A percentile compares a stretch with the other conserved stretches of the same genome.
Evolutionary conservation across 2,797 vertebrate genomes (phyloP).

Genomic region (Helarctos malayanus): DNA sequence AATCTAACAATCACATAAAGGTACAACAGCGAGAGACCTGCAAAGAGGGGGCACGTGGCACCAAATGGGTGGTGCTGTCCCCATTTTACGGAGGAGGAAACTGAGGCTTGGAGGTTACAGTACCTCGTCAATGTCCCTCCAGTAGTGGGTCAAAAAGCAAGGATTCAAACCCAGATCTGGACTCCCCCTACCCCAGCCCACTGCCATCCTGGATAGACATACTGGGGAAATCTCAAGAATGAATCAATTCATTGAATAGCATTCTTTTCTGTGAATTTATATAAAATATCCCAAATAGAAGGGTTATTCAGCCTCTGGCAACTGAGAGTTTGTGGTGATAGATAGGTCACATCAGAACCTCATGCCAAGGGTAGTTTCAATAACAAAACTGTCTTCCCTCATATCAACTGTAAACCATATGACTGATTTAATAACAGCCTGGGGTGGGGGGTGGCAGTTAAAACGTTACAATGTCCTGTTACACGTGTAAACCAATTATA

Average conservation of each 20-base stretch:
- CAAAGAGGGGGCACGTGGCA: neutral
- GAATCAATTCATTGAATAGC: conserved; percentile 55
- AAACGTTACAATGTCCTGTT: neutral
- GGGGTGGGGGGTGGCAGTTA: neutral
- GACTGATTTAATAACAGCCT: conserved; percentile 31
- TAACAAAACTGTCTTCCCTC: conserved; percentile 50
- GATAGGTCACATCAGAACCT: conserved; percentile 30
- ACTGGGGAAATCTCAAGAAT: conserved; percentile 25
- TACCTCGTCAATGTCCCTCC: neutral
- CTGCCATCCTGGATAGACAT: neutral
- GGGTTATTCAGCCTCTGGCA: conserved; percentile 47
- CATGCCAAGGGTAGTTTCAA: conserved; percentile 21
- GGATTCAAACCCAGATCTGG: neutral
- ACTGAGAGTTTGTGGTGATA: conserved; percentile 34
- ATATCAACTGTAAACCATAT: neutral
- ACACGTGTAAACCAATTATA: neutral
- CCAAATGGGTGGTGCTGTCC: neutral
- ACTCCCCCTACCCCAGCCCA: neutral
- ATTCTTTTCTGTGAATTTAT: conserved; percentile 62
- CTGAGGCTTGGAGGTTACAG: neutral
- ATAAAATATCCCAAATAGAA: conserved; percentile 53
- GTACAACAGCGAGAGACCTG: neutral
- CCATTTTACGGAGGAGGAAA: conserved; percentile 5
- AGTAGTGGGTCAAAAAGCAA: neutral
- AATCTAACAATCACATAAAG: neutral